Evolutionary conservation across 2,797 vertebrate genomes (phyloP).

Genomic region (Peromyscus melanophrys): DNA sequence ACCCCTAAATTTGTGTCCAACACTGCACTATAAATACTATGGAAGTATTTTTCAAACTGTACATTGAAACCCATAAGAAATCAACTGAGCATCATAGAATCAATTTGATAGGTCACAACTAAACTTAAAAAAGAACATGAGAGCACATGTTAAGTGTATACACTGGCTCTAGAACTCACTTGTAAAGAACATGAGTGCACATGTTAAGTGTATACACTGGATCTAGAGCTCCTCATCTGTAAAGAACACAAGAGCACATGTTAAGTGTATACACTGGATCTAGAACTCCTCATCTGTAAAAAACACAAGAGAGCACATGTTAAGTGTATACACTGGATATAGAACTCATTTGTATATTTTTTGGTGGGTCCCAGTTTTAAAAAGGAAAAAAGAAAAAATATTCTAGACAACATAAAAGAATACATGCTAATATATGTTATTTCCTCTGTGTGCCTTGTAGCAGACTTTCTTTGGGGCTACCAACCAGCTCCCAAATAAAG

Average conservation of each 20-base stretch:
- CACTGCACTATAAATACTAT: conserved; percentile 41
- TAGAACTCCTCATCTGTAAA: no score
- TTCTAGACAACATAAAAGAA: conserved; percentile 6
- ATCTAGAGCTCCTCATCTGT: no score
- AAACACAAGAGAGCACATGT: neutral
- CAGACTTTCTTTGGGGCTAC: neutral
- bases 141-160: neutral
- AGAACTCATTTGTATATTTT: conserved; percentile 31
- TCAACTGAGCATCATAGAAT: conserved; percentile 66
- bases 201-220: no score
- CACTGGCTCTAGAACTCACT: neutral
- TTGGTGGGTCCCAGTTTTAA: neutral
- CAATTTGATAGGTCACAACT: conserved; percentile 48
- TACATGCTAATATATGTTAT: neutral
- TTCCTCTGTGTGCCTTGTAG: neutral
- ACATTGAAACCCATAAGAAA: conserved; percentile 50
- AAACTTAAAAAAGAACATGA: neutral
- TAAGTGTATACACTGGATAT: neutral
- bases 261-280: no score
- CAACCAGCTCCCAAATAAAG: neutral
- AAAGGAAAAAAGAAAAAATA: conserved; percentile 25
- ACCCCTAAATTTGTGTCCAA: conserved; percentile 35
- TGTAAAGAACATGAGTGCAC: no score
- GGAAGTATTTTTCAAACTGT: conserved; percentile 65
- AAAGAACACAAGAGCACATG: no score